Evolutionary conservation across 2,888 invertebrate species (phyloP).

Genomic region (Anticlea derivata): DNA sequence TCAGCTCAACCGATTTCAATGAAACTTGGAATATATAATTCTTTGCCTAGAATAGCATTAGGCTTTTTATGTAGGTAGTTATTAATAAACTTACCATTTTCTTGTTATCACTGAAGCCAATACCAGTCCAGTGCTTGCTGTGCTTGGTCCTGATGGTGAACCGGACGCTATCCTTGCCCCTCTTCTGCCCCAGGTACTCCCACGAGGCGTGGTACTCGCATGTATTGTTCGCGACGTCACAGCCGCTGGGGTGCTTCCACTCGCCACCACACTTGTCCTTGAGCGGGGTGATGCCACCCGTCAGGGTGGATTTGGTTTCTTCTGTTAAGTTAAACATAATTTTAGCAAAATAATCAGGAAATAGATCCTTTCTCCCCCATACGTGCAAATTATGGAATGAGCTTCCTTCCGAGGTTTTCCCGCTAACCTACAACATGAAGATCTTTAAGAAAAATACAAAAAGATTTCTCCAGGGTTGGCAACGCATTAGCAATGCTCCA

Average conservation of each 20-base stretch:
- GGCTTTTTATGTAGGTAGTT: no score
- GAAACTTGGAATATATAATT: no score
- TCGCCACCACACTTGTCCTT: slow-evolving; percentile 88
- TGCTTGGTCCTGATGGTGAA: slow-evolving; percentile 92
- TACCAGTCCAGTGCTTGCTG: slow-evolving; percentile 94
- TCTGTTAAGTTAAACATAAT: slow-evolving; percentile 49
- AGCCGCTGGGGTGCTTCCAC: slow-evolving; percentile 90
- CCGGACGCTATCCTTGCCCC: slow-evolving; percentile 88
- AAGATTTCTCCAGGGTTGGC: no score
- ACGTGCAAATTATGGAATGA: no score
- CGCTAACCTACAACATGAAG: no score
- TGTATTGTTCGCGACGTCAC: slow-evolving; percentile 83
- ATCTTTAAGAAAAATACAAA: no score
- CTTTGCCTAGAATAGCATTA: no score
- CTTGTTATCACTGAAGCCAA: slow-evolving; percentile 93
- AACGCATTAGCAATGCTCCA: no score
- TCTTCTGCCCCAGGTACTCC: slow-evolving; percentile 87
- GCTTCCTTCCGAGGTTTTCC: no score
- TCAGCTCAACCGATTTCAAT: no score
- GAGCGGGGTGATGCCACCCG: slow-evolving; percentile 64
- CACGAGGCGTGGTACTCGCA: slow-evolving; percentile 93
- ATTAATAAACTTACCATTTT: slow-evolving; percentile 88
- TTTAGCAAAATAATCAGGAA: background rate
- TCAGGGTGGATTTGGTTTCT: slow-evolving; percentile 71
- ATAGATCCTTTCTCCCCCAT: no score